Base-by-base conservation (phyloP, 2,888 invertebrate species). In the Cantharis lateralis region DNA sequence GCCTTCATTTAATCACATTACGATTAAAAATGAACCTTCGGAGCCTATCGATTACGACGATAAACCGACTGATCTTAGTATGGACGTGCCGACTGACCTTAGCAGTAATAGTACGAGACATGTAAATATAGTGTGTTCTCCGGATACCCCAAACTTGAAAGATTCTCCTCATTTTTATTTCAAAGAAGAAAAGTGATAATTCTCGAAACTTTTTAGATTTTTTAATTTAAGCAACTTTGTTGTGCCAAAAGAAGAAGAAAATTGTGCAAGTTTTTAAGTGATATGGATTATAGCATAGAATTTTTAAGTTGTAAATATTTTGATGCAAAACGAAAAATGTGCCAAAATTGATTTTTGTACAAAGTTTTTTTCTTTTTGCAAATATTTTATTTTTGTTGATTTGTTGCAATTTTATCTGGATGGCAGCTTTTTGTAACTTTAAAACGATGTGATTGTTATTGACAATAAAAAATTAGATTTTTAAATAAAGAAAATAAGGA, bases 11-110 rank as follows among this genome's bases (percentile, higher is more conserved):
- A 48, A 48, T n/a, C 78, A 74, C 61, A 70, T 77, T 20, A 66
- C 76, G 15, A 81, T 88, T 89, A 78, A 89, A 89, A 82, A 89
- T 89, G 90, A 90, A 84, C 89, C 89, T 82, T 73, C 76, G 77
- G 78, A 79, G 74, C 15, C 69, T 28, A 68, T 74, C 62, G 11
- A 70, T 10, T 90, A 90, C 73, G 89, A 89, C 32, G 90, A 89
- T 4, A 86, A 88, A 82, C 87, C 88, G 11, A 87, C 88, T 61
- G 89, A 89, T 83, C 82, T 88, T 75, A 86, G 87, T 71, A 87
- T 88, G 86, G 89, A 86, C 9, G 86, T 84, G 9, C 88, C 88
- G 13, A 88, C 88, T 4, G 88, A 89, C 81, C 84, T 88, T 73
- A 87, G 86, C 73, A 86, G 84, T 78, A 85, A 82, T 75, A 83